phyloP scores from a whole-genome alignment of 2,113 vertebrate species.

The Accipiter virgatus region DNA sequence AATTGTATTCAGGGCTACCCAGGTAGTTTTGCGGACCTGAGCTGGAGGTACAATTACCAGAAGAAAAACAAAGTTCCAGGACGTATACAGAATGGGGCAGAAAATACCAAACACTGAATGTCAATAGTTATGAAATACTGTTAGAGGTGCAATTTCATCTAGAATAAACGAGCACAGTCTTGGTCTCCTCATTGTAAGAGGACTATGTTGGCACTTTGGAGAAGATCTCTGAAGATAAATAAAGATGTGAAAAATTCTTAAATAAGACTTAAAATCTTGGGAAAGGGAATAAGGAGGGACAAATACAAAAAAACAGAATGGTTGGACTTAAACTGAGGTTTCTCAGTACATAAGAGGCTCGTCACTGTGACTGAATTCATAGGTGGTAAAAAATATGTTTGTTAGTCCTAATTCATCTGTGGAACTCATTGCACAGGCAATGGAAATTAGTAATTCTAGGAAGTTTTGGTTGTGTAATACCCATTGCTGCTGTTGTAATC shows the following conservation, averaged over 20 bases:
- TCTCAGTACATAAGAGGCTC: neutral
- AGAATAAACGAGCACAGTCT: neutral
- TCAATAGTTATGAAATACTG: neutral
- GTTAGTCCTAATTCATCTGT: neutral
- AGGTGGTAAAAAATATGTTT: neutral
- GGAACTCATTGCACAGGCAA: neutral
- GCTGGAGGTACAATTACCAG: neutral
- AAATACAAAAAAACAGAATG: neutral
- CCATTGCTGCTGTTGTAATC: neutral
- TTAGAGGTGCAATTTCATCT: neutral
- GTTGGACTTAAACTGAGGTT: neutral
- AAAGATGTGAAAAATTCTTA: neutral
- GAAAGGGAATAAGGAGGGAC: neutral
- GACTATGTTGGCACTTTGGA: neutral
- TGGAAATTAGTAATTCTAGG: neutral
- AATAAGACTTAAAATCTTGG: neutral
- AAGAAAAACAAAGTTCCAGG: neutral
- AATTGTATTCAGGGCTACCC: neutral
- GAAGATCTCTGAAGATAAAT: neutral
- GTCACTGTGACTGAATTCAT: neutral
- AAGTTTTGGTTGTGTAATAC: neutral
- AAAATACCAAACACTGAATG: neutral
- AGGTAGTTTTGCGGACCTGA: neutral
- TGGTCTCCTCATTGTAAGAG: neutral
- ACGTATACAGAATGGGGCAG: neutral